These are phyloP conservation scores for Ramazzottius varieornatus DNA, from an alignment of 2,888 invertebrate species.

Conservation along the genomic window DNA sequence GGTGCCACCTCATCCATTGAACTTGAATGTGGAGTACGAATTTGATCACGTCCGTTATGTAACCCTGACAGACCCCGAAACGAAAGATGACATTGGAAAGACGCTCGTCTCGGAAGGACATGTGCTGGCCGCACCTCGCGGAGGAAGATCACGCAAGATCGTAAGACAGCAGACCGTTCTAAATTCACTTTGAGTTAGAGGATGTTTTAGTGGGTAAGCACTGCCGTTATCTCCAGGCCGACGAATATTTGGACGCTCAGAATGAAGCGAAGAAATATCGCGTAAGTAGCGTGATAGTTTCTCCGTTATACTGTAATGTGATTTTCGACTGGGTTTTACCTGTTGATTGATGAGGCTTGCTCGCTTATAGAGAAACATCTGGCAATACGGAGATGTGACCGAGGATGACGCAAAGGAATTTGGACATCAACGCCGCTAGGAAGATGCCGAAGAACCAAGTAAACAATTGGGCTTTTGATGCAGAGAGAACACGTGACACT, in stretches of 20 bases:
- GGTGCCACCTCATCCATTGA: constrained; percentile 42
- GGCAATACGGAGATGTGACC: constrained; percentile 96
- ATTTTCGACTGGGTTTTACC: neutral
- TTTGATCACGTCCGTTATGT: constrained; percentile 19
- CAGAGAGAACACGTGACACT: no score
- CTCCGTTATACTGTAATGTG: neutral
- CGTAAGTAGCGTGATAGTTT: constrained; percentile 14
- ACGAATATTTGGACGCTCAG: constrained; percentile 58
- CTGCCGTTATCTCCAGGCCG: constrained; percentile 25
- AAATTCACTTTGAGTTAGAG: neutral
- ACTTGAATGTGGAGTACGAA: constrained; percentile 56
- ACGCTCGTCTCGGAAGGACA: constrained; percentile 59
- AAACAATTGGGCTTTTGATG: no score
- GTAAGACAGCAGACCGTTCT: constrained; percentile 25
- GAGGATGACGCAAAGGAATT: constrained; percentile 61
- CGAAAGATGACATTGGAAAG: constrained; percentile 41
- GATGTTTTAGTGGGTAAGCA: no score
- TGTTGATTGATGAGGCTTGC: no score
- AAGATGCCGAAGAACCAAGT: no score
- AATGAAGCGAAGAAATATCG: constrained; percentile 50
- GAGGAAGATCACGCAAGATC: constrained; percentile 52
- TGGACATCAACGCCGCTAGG: constrained; percentile 27
- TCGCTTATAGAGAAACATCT: constrained; percentile 47
- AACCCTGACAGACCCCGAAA: constrained; percentile 15
- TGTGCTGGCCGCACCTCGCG: constrained; percentile 43